Evolutionary conservation across 2,888 invertebrate species (phyloP).

Genomic region (Agrilus biguttatus): DNA sequence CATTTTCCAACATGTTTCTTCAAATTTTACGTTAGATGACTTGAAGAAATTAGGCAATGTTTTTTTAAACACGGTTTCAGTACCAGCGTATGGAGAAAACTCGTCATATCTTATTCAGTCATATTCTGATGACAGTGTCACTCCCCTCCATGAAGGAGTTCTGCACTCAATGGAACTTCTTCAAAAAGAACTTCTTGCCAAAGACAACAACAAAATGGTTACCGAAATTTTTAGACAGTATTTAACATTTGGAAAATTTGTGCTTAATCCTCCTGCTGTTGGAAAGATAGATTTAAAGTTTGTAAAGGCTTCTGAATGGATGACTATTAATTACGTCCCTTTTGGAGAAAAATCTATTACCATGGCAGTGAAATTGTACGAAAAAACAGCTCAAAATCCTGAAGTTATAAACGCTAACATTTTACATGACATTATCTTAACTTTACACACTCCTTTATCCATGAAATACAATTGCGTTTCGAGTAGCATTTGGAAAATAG

Average conservation of each 20-base stretch:
- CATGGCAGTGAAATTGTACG: constrained; percentile 61
- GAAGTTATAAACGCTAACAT: constrained; percentile 59
- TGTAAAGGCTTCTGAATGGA: constrained; percentile 48
- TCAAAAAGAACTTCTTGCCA: constrained; percentile 56
- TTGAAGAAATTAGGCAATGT: constrained; percentile 66
- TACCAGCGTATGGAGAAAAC: constrained; percentile 68
- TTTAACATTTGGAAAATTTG: constrained; percentile 51
- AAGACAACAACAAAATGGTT: constrained; percentile 43
- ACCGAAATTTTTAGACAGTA: constrained; percentile 53
- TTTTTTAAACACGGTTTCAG: constrained; percentile 60
- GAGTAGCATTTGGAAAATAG: constrained; percentile 69
- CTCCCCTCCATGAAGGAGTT: constrained; percentile 71
- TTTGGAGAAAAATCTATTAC: constrained; percentile 70
- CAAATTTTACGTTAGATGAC: constrained; percentile 53
- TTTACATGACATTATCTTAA: constrained; percentile 48
- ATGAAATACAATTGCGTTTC: constrained; percentile 72
- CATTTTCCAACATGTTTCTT: constrained; percentile 72
- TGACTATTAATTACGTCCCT: constrained; percentile 70
- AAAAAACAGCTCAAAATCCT: constrained; percentile 53
- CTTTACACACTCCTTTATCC: constrained; percentile 57
- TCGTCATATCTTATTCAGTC: constrained; percentile 70
- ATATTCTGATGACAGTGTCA: constrained; percentile 56
- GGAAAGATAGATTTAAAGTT: constrained; percentile 40
- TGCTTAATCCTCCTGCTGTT: constrained; percentile 49
- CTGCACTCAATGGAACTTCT: constrained; percentile 77